These are phyloP conservation scores for Cynaeus angustus DNA, from an alignment of 2,888 invertebrate species.

Conservation along the genomic window DNA sequence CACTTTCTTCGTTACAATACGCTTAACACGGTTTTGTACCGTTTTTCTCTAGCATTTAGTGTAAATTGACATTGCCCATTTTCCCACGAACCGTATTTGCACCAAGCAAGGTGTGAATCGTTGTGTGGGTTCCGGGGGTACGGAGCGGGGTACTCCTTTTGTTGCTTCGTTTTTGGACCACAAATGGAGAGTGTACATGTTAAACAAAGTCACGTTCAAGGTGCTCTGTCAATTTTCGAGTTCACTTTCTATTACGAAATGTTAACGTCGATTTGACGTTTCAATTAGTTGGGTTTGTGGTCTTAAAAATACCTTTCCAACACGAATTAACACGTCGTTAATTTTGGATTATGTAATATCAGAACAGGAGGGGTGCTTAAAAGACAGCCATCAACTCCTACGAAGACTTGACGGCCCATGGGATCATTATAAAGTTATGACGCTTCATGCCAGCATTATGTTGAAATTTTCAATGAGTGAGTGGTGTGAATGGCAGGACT, in stretches of 20 bases:
- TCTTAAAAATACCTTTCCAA: constrained; percentile 39
- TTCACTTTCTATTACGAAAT: constrained; percentile 47
- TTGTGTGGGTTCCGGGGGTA: constrained; percentile 27
- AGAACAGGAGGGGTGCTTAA: not conserved
- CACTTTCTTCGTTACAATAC: constrained; percentile 36
- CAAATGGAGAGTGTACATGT: constrained; percentile 26
- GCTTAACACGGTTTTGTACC: constrained; percentile 8
- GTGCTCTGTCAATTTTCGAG: constrained; percentile 43
- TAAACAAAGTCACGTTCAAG: constrained; percentile 50
- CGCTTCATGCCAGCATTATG: constrained; percentile 1
- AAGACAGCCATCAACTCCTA: constrained; percentile 15
- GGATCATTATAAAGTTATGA: constrained; percentile 23
- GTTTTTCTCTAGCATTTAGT: constrained; percentile 17
- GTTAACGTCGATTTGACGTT: constrained; percentile 25
- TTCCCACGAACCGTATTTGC: constrained; percentile 46
- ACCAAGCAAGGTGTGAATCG: constrained; percentile 39
- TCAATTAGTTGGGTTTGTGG: constrained; percentile 40
- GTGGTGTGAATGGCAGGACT: constrained; percentile 15
- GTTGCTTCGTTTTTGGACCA: constrained; percentile 12
- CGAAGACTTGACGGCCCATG: constrained; percentile 11
- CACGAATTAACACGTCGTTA: constrained; percentile 41
- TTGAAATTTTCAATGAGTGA: constrained; percentile 15
- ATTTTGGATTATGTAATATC: constrained; percentile 23
- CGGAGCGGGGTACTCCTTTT: constrained; percentile 11
- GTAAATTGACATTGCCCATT: constrained; percentile 33